These are phyloP conservation scores for Corvus cornix DNA, from an alignment of 2,113 vertebrate species.

Conservation along the genomic window DNA sequence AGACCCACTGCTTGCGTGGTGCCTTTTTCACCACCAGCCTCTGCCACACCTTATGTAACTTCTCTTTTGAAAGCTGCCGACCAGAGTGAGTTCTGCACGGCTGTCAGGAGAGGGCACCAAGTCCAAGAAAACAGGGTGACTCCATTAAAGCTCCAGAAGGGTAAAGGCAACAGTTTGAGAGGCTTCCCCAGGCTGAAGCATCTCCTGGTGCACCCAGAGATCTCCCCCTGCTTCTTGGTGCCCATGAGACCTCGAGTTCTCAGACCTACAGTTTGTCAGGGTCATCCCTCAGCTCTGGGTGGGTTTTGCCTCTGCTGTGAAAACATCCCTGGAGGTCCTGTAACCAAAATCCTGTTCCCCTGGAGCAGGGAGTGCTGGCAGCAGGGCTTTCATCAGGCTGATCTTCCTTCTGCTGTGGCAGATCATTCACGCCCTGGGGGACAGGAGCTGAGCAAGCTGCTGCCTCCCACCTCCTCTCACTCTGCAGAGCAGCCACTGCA, in stretches of 20 bases:
- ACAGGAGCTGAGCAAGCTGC: background rate
- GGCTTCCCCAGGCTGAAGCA: background rate
- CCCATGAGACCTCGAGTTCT: background rate
- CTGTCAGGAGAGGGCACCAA: conserved; percentile 43
- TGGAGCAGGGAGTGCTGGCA: background rate
- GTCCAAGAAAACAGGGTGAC: background rate
- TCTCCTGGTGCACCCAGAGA: background rate
- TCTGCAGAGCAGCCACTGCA: background rate
- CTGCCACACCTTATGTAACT: fast-evolving
- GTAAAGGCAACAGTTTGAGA: background rate
- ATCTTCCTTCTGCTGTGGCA: background rate
- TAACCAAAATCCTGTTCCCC: background rate
- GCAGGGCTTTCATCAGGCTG: background rate
- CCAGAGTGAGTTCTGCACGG: background rate
- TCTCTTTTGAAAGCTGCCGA: background rate
- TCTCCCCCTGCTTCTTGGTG: background rate
- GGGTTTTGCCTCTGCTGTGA: background rate
- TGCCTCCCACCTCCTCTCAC: background rate
- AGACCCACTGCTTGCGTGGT: fast-evolving
- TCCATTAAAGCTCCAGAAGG: background rate
- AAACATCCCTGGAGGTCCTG: background rate
- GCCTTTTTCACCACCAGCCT: background rate
- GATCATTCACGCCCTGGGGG: background rate
- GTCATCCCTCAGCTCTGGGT: background rate
- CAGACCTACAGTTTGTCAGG: background rate